A percentile compares a stretch with the other conserved stretches of the same genome.
phyloP scores from a whole-genome alignment of 2,888 invertebrate species.

The Cephalotes varians region DNA sequence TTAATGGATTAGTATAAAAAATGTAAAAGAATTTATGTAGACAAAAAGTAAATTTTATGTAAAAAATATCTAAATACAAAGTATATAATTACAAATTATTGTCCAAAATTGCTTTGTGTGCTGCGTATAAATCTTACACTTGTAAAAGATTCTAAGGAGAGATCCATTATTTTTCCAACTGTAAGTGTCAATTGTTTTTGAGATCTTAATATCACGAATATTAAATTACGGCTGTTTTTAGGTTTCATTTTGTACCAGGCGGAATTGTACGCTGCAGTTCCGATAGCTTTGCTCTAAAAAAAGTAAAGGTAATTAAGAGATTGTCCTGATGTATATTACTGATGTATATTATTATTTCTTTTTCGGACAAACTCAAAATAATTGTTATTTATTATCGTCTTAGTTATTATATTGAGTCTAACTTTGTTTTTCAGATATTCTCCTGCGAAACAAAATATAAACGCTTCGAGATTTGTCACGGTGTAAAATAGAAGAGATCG shows the following conservation, averaged over 20 bases:
- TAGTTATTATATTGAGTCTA: background rate
- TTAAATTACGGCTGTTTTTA: conserved; percentile 54
- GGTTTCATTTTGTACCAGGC: conserved; percentile 67
- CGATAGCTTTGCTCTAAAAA: conserved; percentile 60
- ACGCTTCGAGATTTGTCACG: conserved; percentile 59
- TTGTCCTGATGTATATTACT: background rate
- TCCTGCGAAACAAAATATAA: conserved; percentile 71
- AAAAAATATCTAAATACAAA: conserved; percentile 1
- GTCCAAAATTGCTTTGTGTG: conserved; percentile 7
- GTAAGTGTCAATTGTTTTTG: conserved; percentile 68
- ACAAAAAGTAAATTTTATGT: conserved; percentile 14
- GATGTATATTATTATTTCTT: background rate
- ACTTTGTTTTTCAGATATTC: conserved; percentile 73
- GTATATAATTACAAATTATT: conserved; percentile 11
- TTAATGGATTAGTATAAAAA: background rate
- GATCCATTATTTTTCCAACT: conserved; percentile 65
- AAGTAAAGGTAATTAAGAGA: background rate
- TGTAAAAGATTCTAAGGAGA: conserved; percentile 64
- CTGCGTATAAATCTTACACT: conserved; percentile 53
- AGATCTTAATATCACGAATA: conserved; percentile 61
- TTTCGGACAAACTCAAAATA: background rate
- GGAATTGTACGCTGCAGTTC: conserved; percentile 57
- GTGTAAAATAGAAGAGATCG: conserved; percentile 64
- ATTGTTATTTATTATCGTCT: background rate
- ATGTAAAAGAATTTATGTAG: background rate